These are phyloP conservation scores for Agrochola macilenta DNA, from an alignment of 2,888 invertebrate species.

Conservation along the genomic window DNA sequence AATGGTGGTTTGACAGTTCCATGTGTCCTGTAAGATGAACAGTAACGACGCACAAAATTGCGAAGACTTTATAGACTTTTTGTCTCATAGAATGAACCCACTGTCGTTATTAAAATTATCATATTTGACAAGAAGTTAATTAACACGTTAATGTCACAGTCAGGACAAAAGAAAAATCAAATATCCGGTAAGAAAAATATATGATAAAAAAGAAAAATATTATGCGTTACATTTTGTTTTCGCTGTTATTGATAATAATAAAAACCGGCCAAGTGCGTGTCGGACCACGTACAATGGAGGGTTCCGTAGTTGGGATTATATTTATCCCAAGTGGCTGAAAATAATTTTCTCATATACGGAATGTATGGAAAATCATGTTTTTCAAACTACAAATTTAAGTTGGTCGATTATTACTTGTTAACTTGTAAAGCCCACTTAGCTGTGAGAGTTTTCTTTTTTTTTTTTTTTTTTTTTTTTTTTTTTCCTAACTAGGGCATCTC, in stretches of 20 bases:
- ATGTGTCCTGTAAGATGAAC: conserved; percentile 76
- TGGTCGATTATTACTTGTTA: too few species aligned
- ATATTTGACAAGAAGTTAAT: conserved; percentile 34
- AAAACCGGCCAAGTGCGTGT: too few species aligned
- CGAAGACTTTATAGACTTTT: conserved; percentile 3
- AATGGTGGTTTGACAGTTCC: conserved; percentile 84
- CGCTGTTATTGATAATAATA: conserved; percentile 7
- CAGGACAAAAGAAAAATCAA: conserved; percentile 22
- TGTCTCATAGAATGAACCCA: neutral
- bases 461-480: too few species aligned
- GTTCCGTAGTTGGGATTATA: too few species aligned
- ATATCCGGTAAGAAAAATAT: neutral
- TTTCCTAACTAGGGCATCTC: too few species aligned
- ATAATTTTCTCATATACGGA: too few species aligned
- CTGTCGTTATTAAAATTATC: conserved; percentile 1
- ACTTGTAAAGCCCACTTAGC: too few species aligned
- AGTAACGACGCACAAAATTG: conserved; percentile 49
- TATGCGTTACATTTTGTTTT: conserved; percentile 6
- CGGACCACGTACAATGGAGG: too few species aligned
- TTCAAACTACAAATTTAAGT: too few species aligned
- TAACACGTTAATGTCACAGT: conserved; percentile 21
- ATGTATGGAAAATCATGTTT: too few species aligned
- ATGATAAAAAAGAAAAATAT: conserved; percentile 22
- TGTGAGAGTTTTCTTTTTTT: too few species aligned
- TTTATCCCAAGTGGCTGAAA: too few species aligned